A percentile compares a stretch with the other conserved stretches of the same genome.
Evolutionary conservation across 2,888 invertebrate species (phyloP).

Genomic region (Tinea semifulvella): DNA sequence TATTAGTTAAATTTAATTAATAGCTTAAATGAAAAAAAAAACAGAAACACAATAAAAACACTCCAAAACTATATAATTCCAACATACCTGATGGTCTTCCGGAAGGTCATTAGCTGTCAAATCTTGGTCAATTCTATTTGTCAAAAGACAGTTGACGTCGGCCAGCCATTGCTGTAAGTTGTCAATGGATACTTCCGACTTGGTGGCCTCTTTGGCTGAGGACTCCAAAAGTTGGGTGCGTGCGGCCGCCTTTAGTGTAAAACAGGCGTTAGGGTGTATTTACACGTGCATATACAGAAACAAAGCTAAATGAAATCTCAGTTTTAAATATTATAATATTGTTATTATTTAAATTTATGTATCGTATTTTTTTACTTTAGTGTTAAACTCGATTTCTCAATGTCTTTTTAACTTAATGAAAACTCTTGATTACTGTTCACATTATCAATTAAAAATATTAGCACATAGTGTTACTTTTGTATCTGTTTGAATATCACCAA

Average conservation of each 20-base stretch:
- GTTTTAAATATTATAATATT: too few relatives aligned
- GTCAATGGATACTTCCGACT: slow-evolving; percentile 77
- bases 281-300: slow-evolving; percentile 11
- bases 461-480: too few relatives aligned
- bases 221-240: slow-evolving; percentile 71
- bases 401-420: too few relatives aligned
- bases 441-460: too few relatives aligned
- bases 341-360: too few relatives aligned
- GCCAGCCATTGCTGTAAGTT: slow-evolving; percentile 77
- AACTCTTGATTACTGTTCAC: too few relatives aligned
- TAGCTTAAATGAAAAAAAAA: too few relatives aligned
- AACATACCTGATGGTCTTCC: slow-evolving; percentile 74
- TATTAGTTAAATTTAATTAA: too few relatives aligned
- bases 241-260: slow-evolving; percentile 59
- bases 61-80: background rate
- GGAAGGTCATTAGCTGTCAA: slow-evolving; percentile 82
- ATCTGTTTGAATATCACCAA: too few relatives aligned
- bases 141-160: slow-evolving; percentile 73
- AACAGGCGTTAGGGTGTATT: slow-evolving; percentile 3
- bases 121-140: slow-evolving; percentile 78
- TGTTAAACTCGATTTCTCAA: too few relatives aligned
- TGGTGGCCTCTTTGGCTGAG: slow-evolving; percentile 79
- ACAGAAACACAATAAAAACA: background rate
- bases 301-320: too few relatives aligned
- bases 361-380: too few relatives aligned